phyloP scores from a whole-genome alignment of 2,888 invertebrate genomes.

The Capitulum mitella region DNA sequence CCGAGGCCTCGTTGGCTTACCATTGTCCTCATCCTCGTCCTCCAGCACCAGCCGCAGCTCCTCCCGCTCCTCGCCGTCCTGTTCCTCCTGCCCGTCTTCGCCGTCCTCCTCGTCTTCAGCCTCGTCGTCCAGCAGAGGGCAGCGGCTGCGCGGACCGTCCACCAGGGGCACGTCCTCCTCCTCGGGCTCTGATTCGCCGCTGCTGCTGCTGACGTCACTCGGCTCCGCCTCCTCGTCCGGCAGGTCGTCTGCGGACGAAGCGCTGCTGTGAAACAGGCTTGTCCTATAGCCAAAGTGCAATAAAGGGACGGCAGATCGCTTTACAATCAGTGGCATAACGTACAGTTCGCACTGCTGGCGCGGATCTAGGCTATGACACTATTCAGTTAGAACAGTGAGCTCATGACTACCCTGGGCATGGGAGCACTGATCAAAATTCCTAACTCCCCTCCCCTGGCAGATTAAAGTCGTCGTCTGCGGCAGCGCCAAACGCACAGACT shows the following conservation, averaged over 20 bases:
- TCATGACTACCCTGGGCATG: too few relatives aligned
- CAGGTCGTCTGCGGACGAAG: conserved; percentile 21
- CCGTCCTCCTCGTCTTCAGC: conserved; percentile 43
- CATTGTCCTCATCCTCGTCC: conserved; percentile 26
- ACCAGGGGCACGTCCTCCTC: conserved; percentile 40
- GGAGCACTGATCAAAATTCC: too few relatives aligned
- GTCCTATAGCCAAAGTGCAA: too few relatives aligned
- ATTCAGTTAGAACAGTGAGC: too few relatives aligned
- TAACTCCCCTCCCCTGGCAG: too few relatives aligned
- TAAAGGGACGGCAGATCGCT: too few relatives aligned
- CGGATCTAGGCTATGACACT: too few relatives aligned
- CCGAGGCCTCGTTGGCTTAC: too few relatives aligned
- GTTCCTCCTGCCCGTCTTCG: background rate
- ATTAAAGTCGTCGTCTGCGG: background rate
- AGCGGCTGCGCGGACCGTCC: conserved; percentile 29
- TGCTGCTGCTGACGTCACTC: conserved; percentile 44
- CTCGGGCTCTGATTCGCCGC: conserved; percentile 41
- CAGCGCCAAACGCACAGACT: too few relatives aligned
- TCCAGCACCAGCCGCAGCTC: conserved; percentile 29
- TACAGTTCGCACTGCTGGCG: too few relatives aligned
- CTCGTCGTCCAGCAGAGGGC: conserved; percentile 49
- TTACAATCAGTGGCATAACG: too few relatives aligned
- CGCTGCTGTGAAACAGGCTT: too few relatives aligned
- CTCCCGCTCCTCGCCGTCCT: background rate
- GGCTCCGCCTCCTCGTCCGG: conserved; percentile 45